phyloP scores from a whole-genome alignment of 2,888 invertebrate species.

The Elegia similella region DNA sequence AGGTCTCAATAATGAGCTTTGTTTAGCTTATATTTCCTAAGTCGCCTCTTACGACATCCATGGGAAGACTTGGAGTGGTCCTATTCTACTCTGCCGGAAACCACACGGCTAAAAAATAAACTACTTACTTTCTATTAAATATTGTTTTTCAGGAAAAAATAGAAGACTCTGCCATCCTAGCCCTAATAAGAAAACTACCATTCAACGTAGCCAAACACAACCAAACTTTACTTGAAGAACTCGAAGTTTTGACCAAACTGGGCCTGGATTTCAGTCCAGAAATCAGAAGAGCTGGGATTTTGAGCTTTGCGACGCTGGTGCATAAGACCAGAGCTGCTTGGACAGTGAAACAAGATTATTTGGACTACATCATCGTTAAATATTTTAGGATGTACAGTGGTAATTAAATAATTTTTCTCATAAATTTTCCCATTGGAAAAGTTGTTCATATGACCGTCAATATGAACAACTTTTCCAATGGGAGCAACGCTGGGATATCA shows the following conservation, averaged over 20 bases:
- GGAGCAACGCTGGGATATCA: no score
- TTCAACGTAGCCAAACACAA: conserved; percentile 84
- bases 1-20: no score
- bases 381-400: conserved; percentile 87
- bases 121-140: not conserved
- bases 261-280: conserved; percentile 69
- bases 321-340: conserved; percentile 83
- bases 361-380: conserved; percentile 86
- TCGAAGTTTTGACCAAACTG: conserved; percentile 75
- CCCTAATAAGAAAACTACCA: conserved; percentile 85
- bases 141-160: conserved; percentile 68
- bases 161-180: conserved; percentile 84
- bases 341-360: conserved; percentile 81
- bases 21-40: no score
- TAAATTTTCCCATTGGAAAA: no score
- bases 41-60: no score
- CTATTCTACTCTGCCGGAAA: no score
- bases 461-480: no score
- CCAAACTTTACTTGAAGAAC: conserved; percentile 74
- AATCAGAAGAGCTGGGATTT: conserved; percentile 84
- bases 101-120: no score
- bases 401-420: no score
- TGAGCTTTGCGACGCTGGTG: conserved; percentile 86
- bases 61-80: no score
- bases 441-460: no score